These are phyloP conservation scores for Laupala kohalensis DNA, from an alignment of 1,140 invertebrate genomes.

Conservation along the genomic window DNA sequence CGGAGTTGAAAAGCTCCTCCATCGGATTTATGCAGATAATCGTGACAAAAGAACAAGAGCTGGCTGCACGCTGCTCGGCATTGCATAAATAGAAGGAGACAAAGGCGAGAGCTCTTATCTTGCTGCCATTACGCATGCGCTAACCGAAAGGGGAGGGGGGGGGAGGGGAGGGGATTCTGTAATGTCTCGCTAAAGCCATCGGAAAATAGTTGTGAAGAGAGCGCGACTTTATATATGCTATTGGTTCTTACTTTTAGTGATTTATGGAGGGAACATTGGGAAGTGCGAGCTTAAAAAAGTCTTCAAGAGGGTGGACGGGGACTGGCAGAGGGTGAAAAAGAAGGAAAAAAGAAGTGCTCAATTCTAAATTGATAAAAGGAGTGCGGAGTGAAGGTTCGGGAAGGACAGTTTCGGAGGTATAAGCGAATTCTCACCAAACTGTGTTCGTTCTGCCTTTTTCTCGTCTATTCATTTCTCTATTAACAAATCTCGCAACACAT, in stretches of 20 bases:
- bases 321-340: neutral
- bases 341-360: conserved; percentile 1
- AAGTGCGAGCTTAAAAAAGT: neutral
- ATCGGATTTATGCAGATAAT: conserved; percentile 19
- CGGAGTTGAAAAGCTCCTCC: conserved; percentile 16
- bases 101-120: conserved; percentile 15
- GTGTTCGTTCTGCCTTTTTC: neutral
- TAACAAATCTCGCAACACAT: neutral
- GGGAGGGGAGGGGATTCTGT: conserved; percentile 2
- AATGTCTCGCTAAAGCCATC: conserved; percentile 15
- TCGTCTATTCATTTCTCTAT: too few relatives aligned
- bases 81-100: conserved; percentile 17
- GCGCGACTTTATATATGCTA: conserved; percentile 11
- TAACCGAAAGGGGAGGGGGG: neutral
- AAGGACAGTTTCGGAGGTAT: conserved; percentile 7
- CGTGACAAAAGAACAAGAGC: conserved; percentile 17
- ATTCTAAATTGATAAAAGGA: conserved; percentile 12
- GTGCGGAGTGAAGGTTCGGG: neutral
- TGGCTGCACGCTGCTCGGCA: conserved; percentile 9
- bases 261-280: conserved; percentile 11
- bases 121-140: conserved; percentile 16
- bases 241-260: conserved; percentile 14
- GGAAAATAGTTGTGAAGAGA: conserved; percentile 14
- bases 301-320: neutral
- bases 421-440: neutral